phyloP scores from a whole-genome alignment of 2,888 invertebrate species.

The Operophtera brumata region DNA sequence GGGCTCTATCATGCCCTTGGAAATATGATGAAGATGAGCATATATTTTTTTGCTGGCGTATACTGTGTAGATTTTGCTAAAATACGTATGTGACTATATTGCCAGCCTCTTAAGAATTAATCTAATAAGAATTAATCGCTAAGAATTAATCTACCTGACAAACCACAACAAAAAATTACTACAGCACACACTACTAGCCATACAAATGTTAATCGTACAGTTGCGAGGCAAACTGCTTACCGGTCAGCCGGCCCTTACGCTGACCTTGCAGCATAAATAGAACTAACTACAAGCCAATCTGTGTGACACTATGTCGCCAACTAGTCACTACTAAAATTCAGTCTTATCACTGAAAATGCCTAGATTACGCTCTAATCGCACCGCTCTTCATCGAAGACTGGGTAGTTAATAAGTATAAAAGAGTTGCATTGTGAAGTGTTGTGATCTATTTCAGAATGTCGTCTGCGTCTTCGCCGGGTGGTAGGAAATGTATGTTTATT shows the following conservation, averaged over 20 bases:
- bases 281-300: slow-evolving; percentile 22
- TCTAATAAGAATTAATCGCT: too few relatives aligned
- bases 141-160: too few relatives aligned
- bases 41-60: too few relatives aligned
- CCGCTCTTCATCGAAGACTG: slow-evolving; percentile 57
- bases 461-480: slow-evolving; percentile 62
- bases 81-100: too few relatives aligned
- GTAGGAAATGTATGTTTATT: slow-evolving; percentile 71
- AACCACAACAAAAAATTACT: not conserved
- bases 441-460: slow-evolving; percentile 69
- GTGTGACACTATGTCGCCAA: slow-evolving; percentile 62
- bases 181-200: slow-evolving; percentile 20
- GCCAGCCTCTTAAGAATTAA: too few relatives aligned
- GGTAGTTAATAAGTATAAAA: slow-evolving; percentile 61
- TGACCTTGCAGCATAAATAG: slow-evolving; percentile 73
- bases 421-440: slow-evolving; percentile 56
- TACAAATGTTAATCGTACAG: slow-evolving; percentile 38
- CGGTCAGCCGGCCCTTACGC: slow-evolving; percentile 57
- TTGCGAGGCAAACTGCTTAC: slow-evolving; percentile 41
- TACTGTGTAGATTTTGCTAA: too few relatives aligned
- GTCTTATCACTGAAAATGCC: slow-evolving; percentile 78
- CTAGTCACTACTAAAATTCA: slow-evolving; percentile 53
- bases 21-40: too few relatives aligned
- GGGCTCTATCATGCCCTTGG: too few relatives aligned
- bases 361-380: slow-evolving; percentile 68